phyloP scores from a whole-genome alignment of 2,113 vertebrate species.

The Myotis lucifugus region DNA sequence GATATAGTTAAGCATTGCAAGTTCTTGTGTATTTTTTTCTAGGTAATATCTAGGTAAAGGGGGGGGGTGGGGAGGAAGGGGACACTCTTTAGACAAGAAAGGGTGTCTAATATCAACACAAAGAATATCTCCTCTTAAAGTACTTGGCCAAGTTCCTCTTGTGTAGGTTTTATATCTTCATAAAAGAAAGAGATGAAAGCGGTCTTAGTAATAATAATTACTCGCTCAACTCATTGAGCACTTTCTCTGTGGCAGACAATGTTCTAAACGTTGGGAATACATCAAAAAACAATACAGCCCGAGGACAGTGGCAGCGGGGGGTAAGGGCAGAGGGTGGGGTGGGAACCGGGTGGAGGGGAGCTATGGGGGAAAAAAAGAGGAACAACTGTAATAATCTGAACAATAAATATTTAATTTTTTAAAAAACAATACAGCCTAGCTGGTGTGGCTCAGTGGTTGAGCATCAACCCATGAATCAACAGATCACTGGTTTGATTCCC shows the following conservation, averaged over 20 bases:
- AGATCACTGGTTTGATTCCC: background rate
- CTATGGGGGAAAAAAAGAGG: too few relatives aligned
- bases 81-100: background rate
- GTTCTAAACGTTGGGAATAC: background rate
- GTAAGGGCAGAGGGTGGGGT: too few relatives aligned
- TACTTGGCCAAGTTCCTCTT: conserved; percentile 8
- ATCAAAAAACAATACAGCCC: background rate
- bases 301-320: too few relatives aligned
- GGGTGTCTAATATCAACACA: background rate
- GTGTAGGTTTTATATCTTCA: background rate
- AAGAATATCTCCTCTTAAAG: background rate
- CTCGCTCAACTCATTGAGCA: background rate
- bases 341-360: too few relatives aligned
- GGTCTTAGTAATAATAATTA: background rate
- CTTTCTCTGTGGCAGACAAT: background rate
- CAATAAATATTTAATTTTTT: too few relatives aligned
- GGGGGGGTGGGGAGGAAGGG: too few relatives aligned
- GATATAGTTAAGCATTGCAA: background rate
- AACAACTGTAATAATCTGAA: too few relatives aligned
- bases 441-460: background rate
- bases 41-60: background rate
- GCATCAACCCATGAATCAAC: background rate
- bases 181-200: conserved; percentile 29
- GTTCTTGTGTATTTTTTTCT: conserved; percentile 10
- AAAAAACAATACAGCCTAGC: background rate